Conservation (phyloP, 2,888 invertebrate species). For the Chalcis sispes region DNA sequence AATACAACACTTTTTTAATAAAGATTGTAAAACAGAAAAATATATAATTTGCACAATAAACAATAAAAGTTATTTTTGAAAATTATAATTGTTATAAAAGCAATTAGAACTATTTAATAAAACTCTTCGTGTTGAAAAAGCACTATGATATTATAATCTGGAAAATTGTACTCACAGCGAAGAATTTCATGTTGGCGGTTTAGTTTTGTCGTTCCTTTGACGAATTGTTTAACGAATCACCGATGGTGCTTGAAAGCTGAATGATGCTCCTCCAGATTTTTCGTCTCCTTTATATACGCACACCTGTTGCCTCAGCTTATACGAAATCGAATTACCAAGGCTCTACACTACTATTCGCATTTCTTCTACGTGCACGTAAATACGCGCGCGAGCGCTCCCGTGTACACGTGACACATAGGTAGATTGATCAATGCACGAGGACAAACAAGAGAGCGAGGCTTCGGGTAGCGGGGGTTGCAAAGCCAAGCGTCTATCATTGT, state of each 20-base stretch:
- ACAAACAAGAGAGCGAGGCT: conserved; percentile 36
- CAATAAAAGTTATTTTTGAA: too few species aligned
- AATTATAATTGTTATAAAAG: too few species aligned
- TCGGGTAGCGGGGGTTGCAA: conserved; percentile 17
- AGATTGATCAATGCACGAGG: conserved; percentile 68
- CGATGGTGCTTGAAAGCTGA: conserved; percentile 63
- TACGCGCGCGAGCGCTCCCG: conserved; percentile 34
- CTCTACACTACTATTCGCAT: too few species aligned
- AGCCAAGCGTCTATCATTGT: too few species aligned
- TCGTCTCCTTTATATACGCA: conserved; percentile 68
- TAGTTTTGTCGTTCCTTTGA: conserved; percentile 46
- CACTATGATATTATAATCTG: too few species aligned
- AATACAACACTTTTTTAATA: too few species aligned
- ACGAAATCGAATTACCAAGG: conserved; percentile 20
- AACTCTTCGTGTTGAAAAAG: too few species aligned
- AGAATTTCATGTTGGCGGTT: conserved; percentile 68
- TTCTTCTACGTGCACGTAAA: conserved; percentile 59
- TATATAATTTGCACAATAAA: too few species aligned
- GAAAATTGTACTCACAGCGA: conserved; percentile 69
- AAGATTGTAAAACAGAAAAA: too few species aligned
- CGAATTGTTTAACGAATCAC: conserved; percentile 59
- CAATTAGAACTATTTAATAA: too few species aligned
- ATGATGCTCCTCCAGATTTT: conserved; percentile 67
- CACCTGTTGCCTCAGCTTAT: conserved; percentile 56
- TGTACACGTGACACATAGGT: background rate